Evolutionary conservation across 30 jellyfish, hydroid and myxozoan species (phyloP).

Genomic region (Cassiopea xamachana): DNA sequence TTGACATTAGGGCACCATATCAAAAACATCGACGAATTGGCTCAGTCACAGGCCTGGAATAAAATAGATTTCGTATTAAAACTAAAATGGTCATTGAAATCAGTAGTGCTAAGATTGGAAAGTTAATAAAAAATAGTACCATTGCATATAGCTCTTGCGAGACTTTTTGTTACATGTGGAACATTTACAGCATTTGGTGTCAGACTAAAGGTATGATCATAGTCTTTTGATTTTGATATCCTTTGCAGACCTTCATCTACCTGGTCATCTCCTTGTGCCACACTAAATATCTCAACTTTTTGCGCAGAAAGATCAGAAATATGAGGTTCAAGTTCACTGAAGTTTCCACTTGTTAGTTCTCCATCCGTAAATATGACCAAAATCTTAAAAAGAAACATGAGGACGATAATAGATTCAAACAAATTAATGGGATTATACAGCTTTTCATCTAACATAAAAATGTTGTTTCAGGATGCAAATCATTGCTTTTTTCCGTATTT

Average conservation of each 20-base stretch:
- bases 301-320: conserved; percentile 45
- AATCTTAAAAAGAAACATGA: conserved; percentile 12
- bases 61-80: no score
- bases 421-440: not conserved
- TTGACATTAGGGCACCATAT: no score
- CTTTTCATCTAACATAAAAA: not conserved
- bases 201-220: conserved; percentile 29
- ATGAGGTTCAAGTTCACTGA: conserved; percentile 32
- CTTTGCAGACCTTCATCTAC: conserved; percentile 56
- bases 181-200: conserved; percentile 31
- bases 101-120: not conserved
- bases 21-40: no score
- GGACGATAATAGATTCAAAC: not conserved
- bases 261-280: conserved; percentile 58
- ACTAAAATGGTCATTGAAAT: no score
- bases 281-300: conserved; percentile 51
- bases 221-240: conserved; percentile 58
- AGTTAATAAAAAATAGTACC: conserved; percentile 16
- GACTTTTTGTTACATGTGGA: conserved; percentile 37
- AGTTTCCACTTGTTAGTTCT: conserved; percentile 76
- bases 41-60: no score
- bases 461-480: not conserved
- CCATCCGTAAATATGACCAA: conserved; percentile 91
- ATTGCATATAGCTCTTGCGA: conserved; percentile 60
- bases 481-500: no score